Conservation (phyloP, 92 coral and sea anemone genomes). For the Porites lobata region DNA sequence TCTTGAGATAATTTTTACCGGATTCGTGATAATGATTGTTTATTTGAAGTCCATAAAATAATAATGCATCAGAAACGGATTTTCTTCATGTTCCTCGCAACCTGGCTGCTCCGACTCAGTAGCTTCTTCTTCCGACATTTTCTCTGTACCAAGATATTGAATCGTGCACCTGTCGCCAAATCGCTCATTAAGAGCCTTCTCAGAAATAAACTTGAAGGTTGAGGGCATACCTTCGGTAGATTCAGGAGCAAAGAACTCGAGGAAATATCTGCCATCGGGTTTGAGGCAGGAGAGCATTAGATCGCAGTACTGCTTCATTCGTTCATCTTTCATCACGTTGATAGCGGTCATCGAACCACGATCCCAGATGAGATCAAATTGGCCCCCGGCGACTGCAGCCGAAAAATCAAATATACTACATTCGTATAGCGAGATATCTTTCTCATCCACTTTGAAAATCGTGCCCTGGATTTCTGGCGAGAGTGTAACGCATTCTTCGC, state of each 20-base stretch:
- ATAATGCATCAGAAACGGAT: constrained; percentile 18
- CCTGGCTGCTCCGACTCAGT: neutral
- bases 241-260: constrained; percentile 37
- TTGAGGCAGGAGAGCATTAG: constrained; percentile 47
- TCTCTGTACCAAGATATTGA: constrained; percentile 24
- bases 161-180: constrained; percentile 40
- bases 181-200: constrained; percentile 1
- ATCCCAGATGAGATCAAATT: constrained; percentile 66
- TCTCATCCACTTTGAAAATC: constrained; percentile 40
- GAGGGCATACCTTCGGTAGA: constrained; percentile 27
- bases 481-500: neutral
- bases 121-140: constrained; percentile 22
- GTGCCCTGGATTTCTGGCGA: neutral
- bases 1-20: too few relatives aligned
- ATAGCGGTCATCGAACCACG: constrained; percentile 57
- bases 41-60: constrained; percentile 38
- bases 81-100: neutral
- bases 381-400: constrained; percentile 41
- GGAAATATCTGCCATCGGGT: constrained; percentile 25
- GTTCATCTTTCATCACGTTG: constrained; percentile 48
- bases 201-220: constrained; percentile 40
- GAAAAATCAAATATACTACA: constrained; percentile 57
- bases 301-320: constrained; percentile 35
- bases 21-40: neutral
- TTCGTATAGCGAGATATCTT: constrained; percentile 55